Base-by-base conservation (phyloP, 2,797 vertebrate species). In the Fistularia commersonii region DNA sequence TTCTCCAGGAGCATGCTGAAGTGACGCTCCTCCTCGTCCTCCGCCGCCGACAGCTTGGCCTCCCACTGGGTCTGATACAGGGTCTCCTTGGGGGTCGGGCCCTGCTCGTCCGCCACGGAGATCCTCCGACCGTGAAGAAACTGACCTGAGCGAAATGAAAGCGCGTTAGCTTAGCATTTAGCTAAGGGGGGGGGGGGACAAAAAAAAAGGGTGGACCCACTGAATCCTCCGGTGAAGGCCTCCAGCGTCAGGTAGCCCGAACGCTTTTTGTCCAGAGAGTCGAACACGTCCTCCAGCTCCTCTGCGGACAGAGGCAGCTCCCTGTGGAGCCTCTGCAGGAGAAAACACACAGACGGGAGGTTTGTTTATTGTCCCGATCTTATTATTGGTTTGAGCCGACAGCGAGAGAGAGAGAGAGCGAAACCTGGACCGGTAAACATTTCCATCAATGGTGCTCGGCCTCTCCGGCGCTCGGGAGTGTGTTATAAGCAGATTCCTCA, bases 251-350 rank as follows among this genome's bases (percentile, higher is more conserved):
- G 94, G 45, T 84, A 93, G 23, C 93, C 93, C 0, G 90, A 90
- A 48, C 70, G 84, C 40, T 94, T 90, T 3, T 83, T 67, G 72
- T 96, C 95, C 86, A 99, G 78, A 0, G 90, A 93, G 67, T 94
- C 91, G 61, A 99, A 98, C 52, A 93, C 94, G 1, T 94, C 90
- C 64, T 98, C 92, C 61, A 98, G 88, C 11, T 98, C 93, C 54
- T 93, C 91, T 9, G 89, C 85, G 67, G 92, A 93, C 39, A 98
- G 91, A 6, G 93, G 91, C 40, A 96, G 74, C 67, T 95, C 91
- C 58, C 84, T 81, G 66, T 93, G 88, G 54, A 98, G 91, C 57
- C 90, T 92, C 94, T 97, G 85, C 53, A 41, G 38, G 14, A 48
- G 85, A 88, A 0, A 36, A 11, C 71, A 64, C 31, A 67, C 45